A percentile compares a stretch with the other conserved stretches of the same genome.
These are phyloP conservation scores for Sphenodon punctatus DNA, from an alignment of 2,797 vertebrate species.

Conservation along the genomic window DNA sequence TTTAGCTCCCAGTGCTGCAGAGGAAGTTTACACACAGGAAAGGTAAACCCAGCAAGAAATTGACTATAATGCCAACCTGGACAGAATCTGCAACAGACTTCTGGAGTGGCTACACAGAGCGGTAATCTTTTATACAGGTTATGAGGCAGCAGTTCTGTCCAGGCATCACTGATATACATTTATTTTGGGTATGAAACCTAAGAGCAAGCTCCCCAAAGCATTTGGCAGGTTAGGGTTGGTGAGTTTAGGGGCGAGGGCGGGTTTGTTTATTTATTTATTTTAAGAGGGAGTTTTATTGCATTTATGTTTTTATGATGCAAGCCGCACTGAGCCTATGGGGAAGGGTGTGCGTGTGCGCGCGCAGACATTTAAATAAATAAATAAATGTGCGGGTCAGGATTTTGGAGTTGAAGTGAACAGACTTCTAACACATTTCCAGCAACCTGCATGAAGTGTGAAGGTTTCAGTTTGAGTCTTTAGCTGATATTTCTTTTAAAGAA, in stretches of 20 bases:
- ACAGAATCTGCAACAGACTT: slow-evolving; percentile 6
- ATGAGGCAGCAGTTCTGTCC: not conserved
- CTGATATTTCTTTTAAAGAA: too few relatives aligned
- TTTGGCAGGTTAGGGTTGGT: too few relatives aligned
- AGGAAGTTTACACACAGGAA: slow-evolving; percentile 3
- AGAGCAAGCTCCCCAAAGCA: too few relatives aligned
- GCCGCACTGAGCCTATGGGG: too few relatives aligned
- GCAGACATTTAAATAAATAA: too few relatives aligned
- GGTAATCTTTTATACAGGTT: not conserved
- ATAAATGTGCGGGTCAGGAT: too few relatives aligned
- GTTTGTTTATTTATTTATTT: too few relatives aligned
- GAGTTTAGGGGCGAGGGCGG: too few relatives aligned
- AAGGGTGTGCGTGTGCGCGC: too few relatives aligned
- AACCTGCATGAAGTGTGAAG: not conserved
- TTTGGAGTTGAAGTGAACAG: accelerated
- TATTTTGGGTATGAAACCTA: not conserved
- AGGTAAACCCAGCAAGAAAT: slow-evolving; percentile 28
- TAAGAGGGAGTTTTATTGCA: too few relatives aligned
- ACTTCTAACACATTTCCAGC: not conserved
- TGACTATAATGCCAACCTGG: slow-evolving; percentile 18
- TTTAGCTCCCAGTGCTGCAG: slow-evolving; percentile 36
- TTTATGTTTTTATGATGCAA: too few relatives aligned
- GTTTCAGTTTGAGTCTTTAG: not conserved
- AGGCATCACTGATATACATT: not conserved
- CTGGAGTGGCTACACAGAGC: not conserved